These are phyloP conservation scores for Stenchaetothrips biformis DNA, from an alignment of 2,888 invertebrate species.

Conservation along the genomic window DNA sequence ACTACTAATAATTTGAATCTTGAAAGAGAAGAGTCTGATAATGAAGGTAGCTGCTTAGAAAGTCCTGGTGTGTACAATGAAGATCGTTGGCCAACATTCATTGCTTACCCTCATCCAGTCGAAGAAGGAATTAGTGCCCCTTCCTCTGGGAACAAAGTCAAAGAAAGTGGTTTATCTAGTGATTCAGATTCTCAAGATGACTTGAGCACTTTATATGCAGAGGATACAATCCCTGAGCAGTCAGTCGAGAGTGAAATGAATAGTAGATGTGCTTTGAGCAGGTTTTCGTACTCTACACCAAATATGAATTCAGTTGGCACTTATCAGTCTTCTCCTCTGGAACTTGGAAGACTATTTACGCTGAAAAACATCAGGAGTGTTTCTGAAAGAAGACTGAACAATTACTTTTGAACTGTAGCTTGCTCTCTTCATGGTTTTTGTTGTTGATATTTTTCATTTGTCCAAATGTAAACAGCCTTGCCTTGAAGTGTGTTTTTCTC, in stretches of 20 bases:
- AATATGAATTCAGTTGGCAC: not conserved
- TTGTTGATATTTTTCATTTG: not conserved
- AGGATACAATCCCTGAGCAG: too few species aligned
- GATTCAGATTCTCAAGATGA: too few species aligned
- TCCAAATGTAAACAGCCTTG: not conserved
- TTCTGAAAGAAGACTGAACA: not conserved
- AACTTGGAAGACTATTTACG: not conserved
- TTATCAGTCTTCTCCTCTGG: not conserved
- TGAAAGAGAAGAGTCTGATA: not conserved
- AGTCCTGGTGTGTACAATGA: not conserved
- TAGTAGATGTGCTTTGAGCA: not conserved
- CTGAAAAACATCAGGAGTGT: not conserved
- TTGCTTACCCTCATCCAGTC: too few species aligned
- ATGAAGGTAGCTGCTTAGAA: not conserved
- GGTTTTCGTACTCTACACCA: not conserved
- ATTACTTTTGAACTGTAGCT: not conserved
- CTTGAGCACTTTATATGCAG: too few species aligned
- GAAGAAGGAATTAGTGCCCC: too few species aligned
- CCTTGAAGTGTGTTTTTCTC: not conserved
- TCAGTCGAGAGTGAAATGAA: too few species aligned
- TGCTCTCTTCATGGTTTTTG: not conserved
- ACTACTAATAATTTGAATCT: not conserved
- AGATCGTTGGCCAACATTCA: constrained; percentile 2
- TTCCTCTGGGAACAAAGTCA: too few species aligned
- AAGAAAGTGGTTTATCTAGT: too few species aligned